Base-by-base conservation (phyloP, 2,797 vertebrate genomes). In the Siniperca scherzeri region DNA sequence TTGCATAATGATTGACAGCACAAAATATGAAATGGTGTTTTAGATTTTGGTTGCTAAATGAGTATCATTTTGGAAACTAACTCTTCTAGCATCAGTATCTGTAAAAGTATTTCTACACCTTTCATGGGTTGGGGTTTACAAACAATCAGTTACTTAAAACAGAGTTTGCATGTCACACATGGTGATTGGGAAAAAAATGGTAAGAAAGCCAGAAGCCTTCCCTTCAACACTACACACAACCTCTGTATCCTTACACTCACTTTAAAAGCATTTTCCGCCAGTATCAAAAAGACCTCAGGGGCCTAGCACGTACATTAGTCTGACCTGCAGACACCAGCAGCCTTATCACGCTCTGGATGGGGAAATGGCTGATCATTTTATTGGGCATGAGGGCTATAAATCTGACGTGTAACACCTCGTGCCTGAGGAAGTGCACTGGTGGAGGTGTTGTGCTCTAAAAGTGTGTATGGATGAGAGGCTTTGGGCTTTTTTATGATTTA, bases 311-410 rank as follows among this genome's bases (percentile, higher is more conserved):
- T 93, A 93, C 92, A 94, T 93, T 92, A 94, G 88, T 69, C 82
- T 89, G 91, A 91, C 90, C 91, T 33, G 67, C 52, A 59, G 88
- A 83, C 85, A 86, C 81, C 82, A 17, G 64, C 17, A 64, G 84
- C 78, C 90, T 89, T 78, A 88, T 92, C 87, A 12, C 27, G 48
- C 84, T 81, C 85, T 90, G 83, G 82, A 91, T 80, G 87, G 88
- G 94, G 91, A 87, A 92, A 90, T 66, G 85, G 82, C 81, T 30
- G 50, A 93, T 94, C 85, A 87, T 76, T 95, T 95, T 92, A 93
- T 88, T 92, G 88, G 92, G 75, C 84, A 78, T 83, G 84, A 88
- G 75, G 83, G 87, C 89, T 82, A 79, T 96, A 95, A 96, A 96
- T 95, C 89, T 92, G 85, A 87, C 17, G 61, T 61, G 80, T 62